A percentile compares a stretch with the other conserved stretches of the same genome.
phyloP scores from a whole-genome alignment of 2,113 vertebrate genomes.

The Talpa occidentalis region DNA sequence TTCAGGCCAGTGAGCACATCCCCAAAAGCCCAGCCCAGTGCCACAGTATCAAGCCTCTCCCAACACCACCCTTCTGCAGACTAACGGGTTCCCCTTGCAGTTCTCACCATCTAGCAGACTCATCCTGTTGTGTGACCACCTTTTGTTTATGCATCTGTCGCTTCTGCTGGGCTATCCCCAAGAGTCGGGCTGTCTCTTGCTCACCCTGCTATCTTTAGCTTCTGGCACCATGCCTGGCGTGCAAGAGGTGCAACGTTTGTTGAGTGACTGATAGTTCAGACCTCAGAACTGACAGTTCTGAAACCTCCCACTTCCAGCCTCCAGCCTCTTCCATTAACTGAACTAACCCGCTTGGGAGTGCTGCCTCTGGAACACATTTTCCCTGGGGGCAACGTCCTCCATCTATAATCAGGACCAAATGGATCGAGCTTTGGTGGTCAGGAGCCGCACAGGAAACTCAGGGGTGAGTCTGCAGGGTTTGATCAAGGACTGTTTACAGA shows the following conservation, averaged over 20 bases:
- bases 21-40: not conserved
- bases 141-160: not conserved
- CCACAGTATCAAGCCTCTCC: not conserved
- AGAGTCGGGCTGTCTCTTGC: not conserved
- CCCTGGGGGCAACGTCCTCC: not conserved
- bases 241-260: not conserved
- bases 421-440: not conserved
- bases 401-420: no score
- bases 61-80: not conserved
- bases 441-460: not conserved
- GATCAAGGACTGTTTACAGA: not conserved
- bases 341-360: not conserved
- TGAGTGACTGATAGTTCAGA: not conserved
- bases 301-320: not conserved
- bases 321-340: not conserved
- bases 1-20: not conserved
- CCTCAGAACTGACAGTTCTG: not conserved
- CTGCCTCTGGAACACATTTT: not conserved
- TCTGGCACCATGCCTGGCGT: not conserved
- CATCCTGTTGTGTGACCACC: not conserved
- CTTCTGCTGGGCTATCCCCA: not conserved
- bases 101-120: no score
- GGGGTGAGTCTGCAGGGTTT: not conserved
- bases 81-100: rapidly evolving
- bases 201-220: not conserved